These are phyloP conservation scores for Prosapia bicincta DNA, from an alignment of 2,888 invertebrate genomes.

Conservation along the genomic window DNA sequence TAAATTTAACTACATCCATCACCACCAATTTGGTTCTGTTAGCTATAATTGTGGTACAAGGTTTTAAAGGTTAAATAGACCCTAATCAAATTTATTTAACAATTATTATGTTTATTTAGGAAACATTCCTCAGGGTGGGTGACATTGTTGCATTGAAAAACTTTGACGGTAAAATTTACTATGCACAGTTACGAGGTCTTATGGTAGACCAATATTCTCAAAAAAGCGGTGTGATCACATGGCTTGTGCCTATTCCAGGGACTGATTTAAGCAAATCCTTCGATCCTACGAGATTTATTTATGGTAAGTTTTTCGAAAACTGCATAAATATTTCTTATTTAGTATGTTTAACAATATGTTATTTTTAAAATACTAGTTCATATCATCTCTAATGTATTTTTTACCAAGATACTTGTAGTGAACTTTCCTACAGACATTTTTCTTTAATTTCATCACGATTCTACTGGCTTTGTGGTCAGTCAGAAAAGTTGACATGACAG, in stretches of 20 bases:
- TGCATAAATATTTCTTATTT: too few species aligned
- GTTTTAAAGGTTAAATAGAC: slow-evolving; percentile 6
- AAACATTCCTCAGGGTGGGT: slow-evolving; percentile 80
- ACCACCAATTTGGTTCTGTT: neutral
- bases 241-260: slow-evolving; percentile 83
- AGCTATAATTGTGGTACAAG: neutral
- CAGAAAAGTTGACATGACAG: too few species aligned
- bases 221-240: slow-evolving; percentile 88
- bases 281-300: slow-evolving; percentile 84
- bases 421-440: too few species aligned
- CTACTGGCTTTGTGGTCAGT: too few species aligned
- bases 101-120: slow-evolving; percentile 50
- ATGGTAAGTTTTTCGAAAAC: slow-evolving; percentile 70
- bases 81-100: slow-evolving; percentile 21
- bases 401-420: too few species aligned
- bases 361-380: too few species aligned
- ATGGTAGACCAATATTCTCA: slow-evolving; percentile 90
- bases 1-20: too few species aligned
- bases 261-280: slow-evolving; percentile 75
- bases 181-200: slow-evolving; percentile 86
- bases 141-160: slow-evolving; percentile 87
- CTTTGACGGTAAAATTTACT: slow-evolving; percentile 71
- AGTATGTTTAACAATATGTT: too few species aligned
- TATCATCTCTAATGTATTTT: too few species aligned
- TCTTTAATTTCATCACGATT: too few species aligned